phyloP scores from a whole-genome alignment of 1,140 invertebrate genomes.

The Luehdorfia chinensis region DNA sequence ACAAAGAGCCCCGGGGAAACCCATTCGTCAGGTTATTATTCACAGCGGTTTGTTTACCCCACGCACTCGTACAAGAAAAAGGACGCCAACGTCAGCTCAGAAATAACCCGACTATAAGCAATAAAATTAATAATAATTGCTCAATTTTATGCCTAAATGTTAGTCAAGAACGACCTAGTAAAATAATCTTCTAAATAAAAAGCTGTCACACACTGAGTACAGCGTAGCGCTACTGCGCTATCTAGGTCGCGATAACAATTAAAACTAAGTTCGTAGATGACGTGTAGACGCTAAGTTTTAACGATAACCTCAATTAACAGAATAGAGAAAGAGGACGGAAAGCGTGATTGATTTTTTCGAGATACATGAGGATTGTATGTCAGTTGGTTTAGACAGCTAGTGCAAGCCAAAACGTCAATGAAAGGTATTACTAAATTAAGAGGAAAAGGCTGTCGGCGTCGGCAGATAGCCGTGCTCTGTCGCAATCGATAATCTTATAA shows the following conservation, averaged over 20 bases:
- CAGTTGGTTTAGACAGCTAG: background rate
- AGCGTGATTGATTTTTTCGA: background rate
- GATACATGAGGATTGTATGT: background rate
- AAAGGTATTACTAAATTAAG: too few relatives aligned
- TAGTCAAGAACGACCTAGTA: background rate
- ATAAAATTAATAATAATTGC: constrained; percentile 23
- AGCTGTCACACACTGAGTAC: background rate
- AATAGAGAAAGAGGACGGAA: background rate
- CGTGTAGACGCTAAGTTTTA: background rate
- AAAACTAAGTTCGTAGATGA: constrained; percentile 2
- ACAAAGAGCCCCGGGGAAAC: constrained; percentile 64
- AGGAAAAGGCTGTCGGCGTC: too few relatives aligned
- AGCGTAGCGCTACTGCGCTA: background rate
- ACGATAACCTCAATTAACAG: background rate
- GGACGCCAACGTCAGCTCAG: constrained; percentile 76
- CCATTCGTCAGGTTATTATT: constrained; percentile 73
- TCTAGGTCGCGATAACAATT: constrained; percentile 1
- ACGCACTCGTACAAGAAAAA: constrained; percentile 72
- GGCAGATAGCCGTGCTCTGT: too few relatives aligned
- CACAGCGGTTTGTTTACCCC: constrained; percentile 68
- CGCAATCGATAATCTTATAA: too few relatives aligned
- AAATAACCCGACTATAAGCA: constrained; percentile 77
- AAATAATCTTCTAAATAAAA: background rate
- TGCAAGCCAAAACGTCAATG: too few relatives aligned
- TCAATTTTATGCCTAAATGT: constrained; percentile 32